A percentile compares a stretch with the other conserved stretches of the same genome.
Conservation (phyloP, 2,113 vertebrate species). For the Lamprologus tigripictilis region DNA sequence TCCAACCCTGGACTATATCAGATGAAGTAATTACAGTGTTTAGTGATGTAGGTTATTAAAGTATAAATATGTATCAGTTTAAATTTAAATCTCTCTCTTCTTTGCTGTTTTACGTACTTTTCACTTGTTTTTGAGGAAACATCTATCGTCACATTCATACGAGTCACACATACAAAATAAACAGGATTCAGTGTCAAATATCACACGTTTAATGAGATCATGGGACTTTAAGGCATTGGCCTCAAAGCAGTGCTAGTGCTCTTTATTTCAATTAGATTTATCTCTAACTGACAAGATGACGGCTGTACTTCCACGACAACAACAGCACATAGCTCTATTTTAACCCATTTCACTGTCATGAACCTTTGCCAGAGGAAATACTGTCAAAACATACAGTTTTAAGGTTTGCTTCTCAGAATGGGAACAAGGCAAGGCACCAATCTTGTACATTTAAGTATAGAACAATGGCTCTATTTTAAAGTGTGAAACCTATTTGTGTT, state of each 20-base stretch:
- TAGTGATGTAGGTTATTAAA: neutral
- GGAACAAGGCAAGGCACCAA: conserved; percentile 71
- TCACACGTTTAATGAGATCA: neutral
- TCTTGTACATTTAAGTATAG: conserved; percentile 4
- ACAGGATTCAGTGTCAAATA: neutral
- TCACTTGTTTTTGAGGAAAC: neutral
- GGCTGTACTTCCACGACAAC: neutral
- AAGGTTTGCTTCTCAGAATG: conserved; percentile 65
- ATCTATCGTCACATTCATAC: neutral
- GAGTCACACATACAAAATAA: neutral
- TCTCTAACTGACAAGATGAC: neutral
- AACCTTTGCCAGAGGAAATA: fast-evolving
- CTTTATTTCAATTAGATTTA: neutral
- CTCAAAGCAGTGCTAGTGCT: neutral
- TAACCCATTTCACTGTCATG: neutral
- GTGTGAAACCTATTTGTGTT: conserved; percentile 21
- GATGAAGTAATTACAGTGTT: neutral
- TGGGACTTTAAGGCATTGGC: neutral
- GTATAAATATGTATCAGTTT: neutral
- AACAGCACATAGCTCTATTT: fast-evolving
- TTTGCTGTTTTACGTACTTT: neutral
- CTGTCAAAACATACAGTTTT: neutral
- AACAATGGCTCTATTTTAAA: conserved; percentile 17
- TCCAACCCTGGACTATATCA: neutral
- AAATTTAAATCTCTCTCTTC: neutral